Evolutionary conservation across 1,140 invertebrate genomes (phyloP), one percentile per base, ranked within the genome.

Genomic region (Idris sp.): DNA sequence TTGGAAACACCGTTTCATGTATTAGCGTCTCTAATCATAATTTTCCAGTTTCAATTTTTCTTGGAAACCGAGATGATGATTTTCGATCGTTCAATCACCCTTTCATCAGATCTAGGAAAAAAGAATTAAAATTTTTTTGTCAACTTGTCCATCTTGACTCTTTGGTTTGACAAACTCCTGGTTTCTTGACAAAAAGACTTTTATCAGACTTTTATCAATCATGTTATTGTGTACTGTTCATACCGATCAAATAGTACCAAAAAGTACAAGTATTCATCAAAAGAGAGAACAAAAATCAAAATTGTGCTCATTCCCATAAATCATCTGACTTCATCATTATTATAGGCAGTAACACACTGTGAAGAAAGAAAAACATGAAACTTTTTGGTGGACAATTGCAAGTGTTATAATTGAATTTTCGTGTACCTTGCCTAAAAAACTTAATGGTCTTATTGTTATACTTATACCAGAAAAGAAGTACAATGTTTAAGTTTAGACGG

Each of bases 61-160:
- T 59, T 9, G 22, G 65, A 69, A 69, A 0, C 16, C 6, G 46
- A 59, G 14, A 25, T 16, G 14, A 25, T 16, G 44, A 59, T 59
- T 69, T 69, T 69, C 46, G 54, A 59, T 43, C 65, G 54, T 69
- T 69, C 65, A 59, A 53, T 69, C 65, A 59, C 65, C 65, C 65
- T 69, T 69, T 69, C 65, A 69, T 59, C 53, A 51, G 44, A 59
- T 58, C 54, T 22, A 36, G 13, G 53, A 31, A 54, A 35, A 65
- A 54, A 44, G 38, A 38, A 48, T 48, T 31, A 53, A 59, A 59
- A 44, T 30, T 38, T 69, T 53, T 44, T 69, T 69, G 54, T 59
- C 44, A 59, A 28, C 11, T 28, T 16, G 49, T 43, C 18, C 40
- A 65, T 38, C 19, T 53, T 8, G 44, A 51, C 22, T 59, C 19